These are phyloP conservation scores for Sycophila texana DNA, from an alignment of 2,888 invertebrate genomes.

Conservation along the genomic window DNA sequence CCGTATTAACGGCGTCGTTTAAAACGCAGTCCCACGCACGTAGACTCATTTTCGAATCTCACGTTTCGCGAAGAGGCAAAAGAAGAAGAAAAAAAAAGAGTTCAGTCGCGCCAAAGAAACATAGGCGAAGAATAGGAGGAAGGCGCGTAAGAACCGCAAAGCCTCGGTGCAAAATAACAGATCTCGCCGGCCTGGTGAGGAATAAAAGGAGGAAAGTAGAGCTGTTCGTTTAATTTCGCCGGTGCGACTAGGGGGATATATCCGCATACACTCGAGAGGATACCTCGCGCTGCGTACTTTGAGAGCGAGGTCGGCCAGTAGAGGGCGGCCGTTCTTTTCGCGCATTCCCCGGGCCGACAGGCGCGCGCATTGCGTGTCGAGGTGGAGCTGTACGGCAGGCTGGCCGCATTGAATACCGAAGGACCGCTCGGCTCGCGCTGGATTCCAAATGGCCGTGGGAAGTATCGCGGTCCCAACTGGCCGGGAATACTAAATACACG, in stretches of 20 bases:
- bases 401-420: conserved; percentile 65
- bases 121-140: no score
- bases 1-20: no score
- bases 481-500: conserved; percentile 70
- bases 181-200: no score
- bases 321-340: conserved; percentile 54
- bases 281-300: not conserved
- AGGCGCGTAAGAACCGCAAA: no score
- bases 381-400: conserved; percentile 16
- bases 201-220: not conserved
- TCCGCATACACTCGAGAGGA: no score
- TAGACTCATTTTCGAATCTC: no score
- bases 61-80: no score
- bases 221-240: not conserved
- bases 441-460: conserved; percentile 74
- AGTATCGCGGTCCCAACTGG: conserved; percentile 67
- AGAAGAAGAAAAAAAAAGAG: no score
- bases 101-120: no score
- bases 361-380: conserved; percentile 19
- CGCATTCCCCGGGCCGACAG: conserved; percentile 53
- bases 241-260: not conserved
- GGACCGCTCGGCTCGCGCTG: conserved; percentile 62
- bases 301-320: conserved; percentile 40
- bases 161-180: no score
- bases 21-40: no score